A percentile compares a stretch with the other conserved stretches of the same genome.
phyloP scores from a whole-genome alignment of 2,113 vertebrate genomes.

The Ochotona princeps region DNA sequence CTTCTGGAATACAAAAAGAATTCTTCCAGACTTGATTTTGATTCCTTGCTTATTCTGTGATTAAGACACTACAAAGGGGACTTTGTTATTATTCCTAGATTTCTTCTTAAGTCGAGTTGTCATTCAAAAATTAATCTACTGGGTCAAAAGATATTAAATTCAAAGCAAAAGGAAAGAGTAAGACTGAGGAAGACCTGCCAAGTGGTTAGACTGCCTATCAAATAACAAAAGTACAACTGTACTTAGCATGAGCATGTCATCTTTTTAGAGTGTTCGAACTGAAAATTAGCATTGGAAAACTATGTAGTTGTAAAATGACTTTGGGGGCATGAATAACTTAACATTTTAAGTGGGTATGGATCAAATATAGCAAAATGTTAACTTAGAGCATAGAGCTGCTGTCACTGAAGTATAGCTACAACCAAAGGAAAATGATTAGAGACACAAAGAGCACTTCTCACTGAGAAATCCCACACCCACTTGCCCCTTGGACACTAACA shows the following conservation, averaged over 20 bases:
- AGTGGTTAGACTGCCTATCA: background rate
- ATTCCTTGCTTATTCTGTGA: conserved; percentile 30
- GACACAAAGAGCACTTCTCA: background rate
- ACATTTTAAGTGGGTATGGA: background rate
- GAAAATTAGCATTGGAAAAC: background rate
- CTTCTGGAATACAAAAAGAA: conserved; percentile 39
- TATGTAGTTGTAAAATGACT: background rate
- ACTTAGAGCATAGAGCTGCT: background rate
- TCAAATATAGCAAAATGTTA: background rate
- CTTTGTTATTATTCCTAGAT: conserved; percentile 17
- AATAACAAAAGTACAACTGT: background rate
- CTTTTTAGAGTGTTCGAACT: background rate
- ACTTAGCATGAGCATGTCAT: background rate
- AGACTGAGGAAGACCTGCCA: background rate
- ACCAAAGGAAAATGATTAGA: background rate
- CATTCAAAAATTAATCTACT: conserved; percentile 14
- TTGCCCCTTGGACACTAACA: conserved; percentile 45
- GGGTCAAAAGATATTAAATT: background rate
- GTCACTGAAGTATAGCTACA: conserved; percentile 19
- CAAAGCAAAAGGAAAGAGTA: background rate
- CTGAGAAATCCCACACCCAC: background rate
- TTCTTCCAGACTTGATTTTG: conserved; percentile 10
- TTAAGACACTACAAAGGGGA: background rate
- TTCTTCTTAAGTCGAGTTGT: background rate
- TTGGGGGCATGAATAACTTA: background rate